Conservation (phyloP, 2,797 vertebrate genomes). For the Oceanodroma leucorhoa region DNA sequence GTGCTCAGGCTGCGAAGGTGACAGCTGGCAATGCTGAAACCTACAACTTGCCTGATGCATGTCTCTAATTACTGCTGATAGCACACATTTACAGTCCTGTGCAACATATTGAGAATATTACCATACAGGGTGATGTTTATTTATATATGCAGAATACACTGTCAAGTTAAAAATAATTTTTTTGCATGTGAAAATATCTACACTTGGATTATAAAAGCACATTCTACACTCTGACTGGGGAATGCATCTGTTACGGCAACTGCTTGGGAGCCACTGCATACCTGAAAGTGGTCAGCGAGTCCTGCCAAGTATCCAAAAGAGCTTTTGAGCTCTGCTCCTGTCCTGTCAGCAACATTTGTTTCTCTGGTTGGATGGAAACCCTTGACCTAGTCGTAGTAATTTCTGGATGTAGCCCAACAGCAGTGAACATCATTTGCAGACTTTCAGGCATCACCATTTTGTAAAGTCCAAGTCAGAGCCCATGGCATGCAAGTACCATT, state of each 20-base stretch:
- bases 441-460: neutral
- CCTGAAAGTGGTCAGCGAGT: neutral
- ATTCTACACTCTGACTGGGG: neutral
- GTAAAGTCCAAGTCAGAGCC: neutral
- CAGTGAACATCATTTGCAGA: neutral
- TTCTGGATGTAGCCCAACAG: neutral
- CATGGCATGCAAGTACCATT: neutral
- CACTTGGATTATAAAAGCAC: neutral
- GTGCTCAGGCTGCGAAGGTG: neutral
- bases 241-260: neutral
- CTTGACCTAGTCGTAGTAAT: neutral
- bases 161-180: neutral
- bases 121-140: neutral
- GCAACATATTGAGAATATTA: neutral
- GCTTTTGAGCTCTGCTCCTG: neutral
- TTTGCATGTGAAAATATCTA: neutral
- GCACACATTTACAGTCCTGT: accelerated
- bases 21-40: neutral
- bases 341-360: neutral
- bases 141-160: neutral
- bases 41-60: accelerated
- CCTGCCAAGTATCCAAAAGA: neutral
- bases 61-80: neutral
- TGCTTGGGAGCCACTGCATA: neutral
- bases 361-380: neutral